Evolutionary conservation across 2,797 vertebrate species (phyloP), one percentile per base, ranked within the genome.

Genomic region (Tapera naevia): DNA sequence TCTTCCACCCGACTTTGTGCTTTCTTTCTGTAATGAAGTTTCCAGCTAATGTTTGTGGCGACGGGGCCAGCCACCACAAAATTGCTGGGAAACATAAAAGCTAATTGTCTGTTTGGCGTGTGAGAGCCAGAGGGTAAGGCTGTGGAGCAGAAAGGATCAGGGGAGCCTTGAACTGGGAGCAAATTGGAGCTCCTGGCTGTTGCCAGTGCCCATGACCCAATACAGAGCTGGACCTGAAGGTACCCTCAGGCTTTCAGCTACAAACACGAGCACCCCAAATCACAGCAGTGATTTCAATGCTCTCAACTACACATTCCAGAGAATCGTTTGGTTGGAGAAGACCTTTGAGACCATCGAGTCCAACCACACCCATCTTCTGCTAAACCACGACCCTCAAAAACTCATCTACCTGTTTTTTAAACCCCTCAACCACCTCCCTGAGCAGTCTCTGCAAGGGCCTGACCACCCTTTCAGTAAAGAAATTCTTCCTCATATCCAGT

Each of bases 1-100:
- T 86, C 71, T 94, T 72, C 85, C 86, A 91, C 93, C 82, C n/a
- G 25, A 91, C 92, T 89, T 80, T n/a, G 43, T n/a, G 46, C 76
- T 93, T 89, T 53, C 84, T 90, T 71, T 64, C 35, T 24, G 6
- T 61, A 81, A 89, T 17, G 5, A 90, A 72, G 61, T 88, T 91
- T 88, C 70, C 86, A 89, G 79, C 54, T 85, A 5, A 46, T 30
- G 54, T 88, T 89, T 89, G 88, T 74, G 53, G 72, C 0, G 4
- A 25, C 5, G 3, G 65, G 69, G 23, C 62, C 69, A 69, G 78
- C 62, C 54, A 25, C 30, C 58, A 30, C 39, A 41, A 62, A 72
- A 72, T 57, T 3, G 1, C 61, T 14, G 4, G 58, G 39, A 80
- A 56, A 89, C 3, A 13, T 5, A 23, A 33, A 33, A 76, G 70